phyloP scores from a whole-genome alignment of 2,797 vertebrate species.

The Diceros bicornis region DNA sequence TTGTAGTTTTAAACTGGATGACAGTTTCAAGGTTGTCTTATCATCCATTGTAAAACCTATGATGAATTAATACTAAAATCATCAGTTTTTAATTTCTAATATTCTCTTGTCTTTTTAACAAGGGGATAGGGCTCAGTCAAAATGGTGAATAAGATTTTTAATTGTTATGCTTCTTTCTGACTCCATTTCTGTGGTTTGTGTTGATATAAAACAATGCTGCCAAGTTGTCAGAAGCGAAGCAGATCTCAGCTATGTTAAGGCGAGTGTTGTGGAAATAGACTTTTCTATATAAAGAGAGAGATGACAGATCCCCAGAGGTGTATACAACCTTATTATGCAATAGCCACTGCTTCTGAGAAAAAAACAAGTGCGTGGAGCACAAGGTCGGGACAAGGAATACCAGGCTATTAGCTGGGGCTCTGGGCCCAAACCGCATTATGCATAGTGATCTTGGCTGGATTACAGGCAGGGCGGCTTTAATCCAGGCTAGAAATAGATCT shows the following conservation, averaged over 20 bases:
- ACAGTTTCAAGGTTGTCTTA: not conserved
- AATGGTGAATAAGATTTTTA: not conserved
- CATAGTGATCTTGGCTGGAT: not conserved
- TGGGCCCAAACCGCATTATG: not conserved
- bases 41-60: not conserved
- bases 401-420: not conserved
- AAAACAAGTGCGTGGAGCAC: not conserved
- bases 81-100: not conserved
- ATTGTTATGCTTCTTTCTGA: not conserved
- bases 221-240: not conserved
- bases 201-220: not conserved
- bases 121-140: not conserved
- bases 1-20: not conserved
- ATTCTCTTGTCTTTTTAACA: not conserved
- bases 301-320: not conserved
- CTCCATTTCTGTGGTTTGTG: not conserved
- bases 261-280: not conserved
- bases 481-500: not conserved
- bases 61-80: not conserved
- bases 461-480: not conserved
- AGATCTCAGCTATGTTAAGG: not conserved
- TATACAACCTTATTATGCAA: not conserved
- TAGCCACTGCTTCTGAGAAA: not conserved
- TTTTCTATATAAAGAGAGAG: conserved; percentile 7
- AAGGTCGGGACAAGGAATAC: not conserved